phyloP scores from a whole-genome alignment of 2,888 invertebrate species.

The Lasioglossum zephyrum region DNA sequence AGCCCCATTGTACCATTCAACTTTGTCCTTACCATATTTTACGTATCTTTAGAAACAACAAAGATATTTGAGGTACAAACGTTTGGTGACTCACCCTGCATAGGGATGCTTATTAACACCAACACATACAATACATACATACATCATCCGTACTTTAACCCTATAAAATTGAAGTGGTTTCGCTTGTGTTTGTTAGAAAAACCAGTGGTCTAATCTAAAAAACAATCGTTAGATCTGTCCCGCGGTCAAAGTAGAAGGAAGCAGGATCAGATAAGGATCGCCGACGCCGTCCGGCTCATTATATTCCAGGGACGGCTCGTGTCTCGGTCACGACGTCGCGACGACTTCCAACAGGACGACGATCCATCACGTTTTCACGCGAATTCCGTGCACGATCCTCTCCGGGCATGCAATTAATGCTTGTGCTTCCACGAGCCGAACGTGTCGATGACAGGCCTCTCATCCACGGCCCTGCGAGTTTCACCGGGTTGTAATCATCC shows the following conservation, averaged over 20 bases:
- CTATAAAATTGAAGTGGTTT: too few species aligned
- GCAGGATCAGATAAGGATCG: constrained; percentile 50
- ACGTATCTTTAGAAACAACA: too few species aligned
- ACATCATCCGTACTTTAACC: too few species aligned
- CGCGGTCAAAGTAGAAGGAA: constrained; percentile 16
- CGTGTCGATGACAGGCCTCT: constrained; percentile 48
- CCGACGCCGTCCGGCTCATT: constrained; percentile 58
- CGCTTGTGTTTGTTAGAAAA: background rate
- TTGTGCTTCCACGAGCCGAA: constrained; percentile 28
- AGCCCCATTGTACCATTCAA: too few species aligned
- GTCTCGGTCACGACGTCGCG: constrained; percentile 61
- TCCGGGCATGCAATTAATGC: constrained; percentile 63
- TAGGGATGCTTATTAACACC: too few species aligned
- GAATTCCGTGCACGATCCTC: constrained; percentile 73
- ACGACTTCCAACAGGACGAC: constrained; percentile 65
- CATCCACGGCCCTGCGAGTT: background rate
- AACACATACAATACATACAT: too few species aligned
- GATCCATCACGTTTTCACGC: constrained; percentile 73
- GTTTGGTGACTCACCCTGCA: too few species aligned
- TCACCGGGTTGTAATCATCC: constrained; percentile 43
- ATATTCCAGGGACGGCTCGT: constrained; percentile 62
- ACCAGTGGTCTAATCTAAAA: background rate
- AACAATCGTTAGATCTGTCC: background rate
- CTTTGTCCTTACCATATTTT: too few species aligned
- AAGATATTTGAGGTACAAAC: too few species aligned